Base-by-base conservation (phyloP, 2,888 invertebrate genomes). In the Hydropsyche betteni region DNA sequence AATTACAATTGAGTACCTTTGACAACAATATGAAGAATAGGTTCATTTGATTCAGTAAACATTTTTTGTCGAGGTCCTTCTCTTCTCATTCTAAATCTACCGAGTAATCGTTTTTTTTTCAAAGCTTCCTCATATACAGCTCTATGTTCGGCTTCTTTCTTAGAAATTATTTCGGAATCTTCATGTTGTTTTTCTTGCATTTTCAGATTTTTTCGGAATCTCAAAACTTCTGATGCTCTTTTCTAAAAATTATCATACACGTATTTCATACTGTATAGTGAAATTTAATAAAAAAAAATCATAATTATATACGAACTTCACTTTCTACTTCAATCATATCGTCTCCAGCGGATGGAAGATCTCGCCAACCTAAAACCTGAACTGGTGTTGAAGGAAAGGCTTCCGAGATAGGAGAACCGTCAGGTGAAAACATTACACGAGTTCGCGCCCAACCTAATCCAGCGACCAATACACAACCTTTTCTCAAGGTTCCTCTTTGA, bases 351-450 rank as follows among this genome's bases (percentile, higher is more conserved):
- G 91, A 83, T 0, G 99, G 99, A 79, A 98, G 82, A 79, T 93
- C 93, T 79, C 91, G 90, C 99, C 99, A 99, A 4, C 99, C 99
- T 69, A 94, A 89, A 70, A 98, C 91, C 82, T 94, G 93, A 0
- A 92, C 95, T 0, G 98, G 94, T 1, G 91, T 90, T 0, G 94
- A 90, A 0, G 97, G 96, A n/a, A 89, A 85, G 0, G 94, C 97
- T 81, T 89, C 85, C 6, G 86, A 84, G 1, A 97, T 79, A 0
- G 88, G 84, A 2, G 87, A 84, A 0, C 95, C 95, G 50, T 91
- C 89, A 74, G 96, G 94, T 82, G 95, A 91, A 81, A 92, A 92
- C 83, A 99, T 89, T 4, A 90, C 88, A 61, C 96, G 90, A 0
- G 76, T 75, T 88, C 94, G 96, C 1, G 91, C 95, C 92, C 94